Conservation (phyloP, 2,797 vertebrate genomes). For the Sebastes cheni region DNA sequence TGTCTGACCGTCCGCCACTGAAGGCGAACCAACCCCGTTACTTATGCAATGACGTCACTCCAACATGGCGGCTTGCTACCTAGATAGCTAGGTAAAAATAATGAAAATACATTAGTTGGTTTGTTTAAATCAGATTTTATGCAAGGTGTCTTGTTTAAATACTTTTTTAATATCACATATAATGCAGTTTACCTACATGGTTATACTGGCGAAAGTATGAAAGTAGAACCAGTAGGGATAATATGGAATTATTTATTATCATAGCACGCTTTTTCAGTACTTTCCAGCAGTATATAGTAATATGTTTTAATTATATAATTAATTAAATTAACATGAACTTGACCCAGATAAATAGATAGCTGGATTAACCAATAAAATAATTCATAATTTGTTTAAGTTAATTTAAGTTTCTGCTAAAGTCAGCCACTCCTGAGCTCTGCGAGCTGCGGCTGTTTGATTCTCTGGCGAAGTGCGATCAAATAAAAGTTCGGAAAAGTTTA, state of each 20-base stretch:
- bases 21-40: no score
- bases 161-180: not conserved
- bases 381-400: not conserved
- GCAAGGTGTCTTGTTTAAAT: not conserved
- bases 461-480: no score
- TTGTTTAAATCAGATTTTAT: not conserved
- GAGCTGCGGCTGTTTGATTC: no score
- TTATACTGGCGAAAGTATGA: not conserved
- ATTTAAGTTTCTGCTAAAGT: not conserved
- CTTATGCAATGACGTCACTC: no score
- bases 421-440: no score
- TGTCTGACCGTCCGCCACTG: fast-evolving
- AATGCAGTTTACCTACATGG: not conserved
- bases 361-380: no score
- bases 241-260: not conserved
- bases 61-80: no score
- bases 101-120: no score
- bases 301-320: not conserved
- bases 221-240: not conserved
- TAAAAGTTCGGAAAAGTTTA: no score
- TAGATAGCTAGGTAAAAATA: no score
- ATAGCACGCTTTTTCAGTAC: not conserved
- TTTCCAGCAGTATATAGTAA: not conserved
- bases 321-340: not conserved
- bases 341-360: no score